Evolutionary conservation across 1,140 invertebrate species (phyloP), one percentile per base, ranked within the genome.

Genomic region (Zaprionus lachaisei): DNA sequence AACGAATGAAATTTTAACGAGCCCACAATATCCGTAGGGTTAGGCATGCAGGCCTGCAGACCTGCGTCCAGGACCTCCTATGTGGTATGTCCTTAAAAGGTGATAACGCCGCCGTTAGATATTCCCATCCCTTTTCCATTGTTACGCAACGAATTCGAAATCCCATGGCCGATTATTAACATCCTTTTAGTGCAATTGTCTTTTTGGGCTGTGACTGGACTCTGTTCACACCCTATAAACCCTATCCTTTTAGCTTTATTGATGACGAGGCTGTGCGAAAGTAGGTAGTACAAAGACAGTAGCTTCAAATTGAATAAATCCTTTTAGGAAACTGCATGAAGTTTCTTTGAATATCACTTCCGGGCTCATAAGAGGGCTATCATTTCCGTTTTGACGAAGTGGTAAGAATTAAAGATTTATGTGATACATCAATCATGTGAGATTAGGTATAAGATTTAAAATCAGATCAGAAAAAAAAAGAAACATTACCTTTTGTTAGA

Each of bases 1-100:
- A 80, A 84, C 81, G 85, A 90, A 89, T 90, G 85, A 90, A 81
- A 90, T 90, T 90, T 89, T 90, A 89, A 89, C 84, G 84, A 87
- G 83, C 80, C 79, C 49, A 70, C 49, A 64, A 51, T 49, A 51
- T 61, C 37, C 28, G 44, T 56, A 17, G 54, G 64, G 37, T 67
- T 62, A 54, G 61, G 60, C 62, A 66, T 69, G 71, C 80, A 80
- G 63, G 38, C 20, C 17, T 26, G 51, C 11, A 26, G 44, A 20
- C 17, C 68, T 70, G 38, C 22, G 37, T 28, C 17, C 68, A 68
- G 77, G 84, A 89, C 85, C 84, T 90, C 84, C 84, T 83, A 79
- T 68, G 81, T 69, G 73, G 85, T 73, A 79, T 87, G 84, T 89
- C 85, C 85, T 54, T 77, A 70, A 84, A 81, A 89, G 81, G 84